phyloP scores from a whole-genome alignment of 2,888 invertebrate species.

The Chloroclysta siterata region DNA sequence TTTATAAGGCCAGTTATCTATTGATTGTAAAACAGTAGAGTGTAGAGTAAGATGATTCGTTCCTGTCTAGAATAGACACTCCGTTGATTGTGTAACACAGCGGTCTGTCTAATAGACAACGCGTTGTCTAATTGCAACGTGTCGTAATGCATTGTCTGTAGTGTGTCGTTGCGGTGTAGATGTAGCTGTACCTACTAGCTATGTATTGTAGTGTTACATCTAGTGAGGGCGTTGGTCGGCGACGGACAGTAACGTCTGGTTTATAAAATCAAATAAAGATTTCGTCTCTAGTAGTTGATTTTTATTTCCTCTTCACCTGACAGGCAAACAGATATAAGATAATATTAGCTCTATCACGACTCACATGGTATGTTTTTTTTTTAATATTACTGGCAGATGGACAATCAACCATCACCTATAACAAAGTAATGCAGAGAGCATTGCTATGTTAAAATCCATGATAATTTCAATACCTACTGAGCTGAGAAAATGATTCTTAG shows the following conservation, averaged over 20 bases:
- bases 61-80: constrained; percentile 25
- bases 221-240: constrained; percentile 31
- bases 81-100: constrained; percentile 11
- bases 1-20: not conserved
- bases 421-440: too few species aligned
- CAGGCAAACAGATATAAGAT: too few species aligned
- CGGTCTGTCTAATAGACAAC: constrained; percentile 19
- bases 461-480: too few species aligned
- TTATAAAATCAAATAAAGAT: constrained; percentile 68
- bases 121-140: constrained; percentile 1
- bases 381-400: too few species aligned
- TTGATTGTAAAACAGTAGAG: constrained; percentile 16
- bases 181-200: constrained; percentile 9
- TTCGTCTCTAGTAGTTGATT: constrained; percentile 47
- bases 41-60: constrained; percentile 6
- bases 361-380: too few species aligned
- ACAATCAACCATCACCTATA: too few species aligned
- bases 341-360: too few species aligned
- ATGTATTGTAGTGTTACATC: constrained; percentile 29
- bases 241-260: constrained; percentile 48
- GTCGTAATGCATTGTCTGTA: constrained; percentile 26
- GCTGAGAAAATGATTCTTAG: too few species aligned
- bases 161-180: constrained; percentile 27
- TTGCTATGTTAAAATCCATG: too few species aligned
- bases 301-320: constrained; percentile 24